Conservation (phyloP, 30 jellyfish, hydroid and myxozoan species). For the Chrysaora quinquecirrha region DNA sequence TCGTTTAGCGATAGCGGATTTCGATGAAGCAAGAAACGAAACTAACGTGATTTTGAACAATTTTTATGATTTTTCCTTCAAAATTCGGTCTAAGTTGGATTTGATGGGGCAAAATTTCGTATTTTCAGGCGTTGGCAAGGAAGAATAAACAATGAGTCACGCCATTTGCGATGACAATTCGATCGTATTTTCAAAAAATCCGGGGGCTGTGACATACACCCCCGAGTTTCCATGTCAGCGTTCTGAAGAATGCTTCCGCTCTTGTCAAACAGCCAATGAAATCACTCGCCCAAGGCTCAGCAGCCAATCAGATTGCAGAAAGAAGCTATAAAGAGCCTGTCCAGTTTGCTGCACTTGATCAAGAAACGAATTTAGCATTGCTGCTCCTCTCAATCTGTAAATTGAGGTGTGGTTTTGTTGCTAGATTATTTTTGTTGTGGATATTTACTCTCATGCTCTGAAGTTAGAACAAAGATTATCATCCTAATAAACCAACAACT, state of each 20-base stretch:
- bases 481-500: slow-evolving; percentile 14
- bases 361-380: slow-evolving; percentile 63
- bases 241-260: slow-evolving; percentile 64
- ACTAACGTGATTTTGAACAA: too few relatives aligned
- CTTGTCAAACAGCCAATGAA: slow-evolving; percentile 52
- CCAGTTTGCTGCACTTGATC: slow-evolving; percentile 31
- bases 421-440: slow-evolving; percentile 53
- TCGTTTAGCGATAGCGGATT: too few relatives aligned
- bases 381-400: slow-evolving; percentile 51
- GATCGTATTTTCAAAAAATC: neutral
- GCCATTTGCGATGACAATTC: neutral
- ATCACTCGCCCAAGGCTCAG: neutral
- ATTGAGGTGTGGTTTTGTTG: slow-evolving; percentile 88
- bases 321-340: slow-evolving; percentile 56
- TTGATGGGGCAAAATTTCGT: too few relatives aligned
- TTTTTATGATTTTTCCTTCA: too few relatives aligned
- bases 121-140: neutral
- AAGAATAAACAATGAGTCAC: neutral
- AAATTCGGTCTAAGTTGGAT: too few relatives aligned
- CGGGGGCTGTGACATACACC: slow-evolving; percentile 48
- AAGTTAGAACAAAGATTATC: slow-evolving; percentile 3
- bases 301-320: slow-evolving; percentile 35
- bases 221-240: slow-evolving; percentile 18
- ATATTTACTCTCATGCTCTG: slow-evolving; percentile 43
- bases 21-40: too few relatives aligned